Evolutionary conservation across 2,113 vertebrate genomes (phyloP), one percentile per base, ranked within the genome.

Genomic region (Callorhinus ursinus): DNA sequence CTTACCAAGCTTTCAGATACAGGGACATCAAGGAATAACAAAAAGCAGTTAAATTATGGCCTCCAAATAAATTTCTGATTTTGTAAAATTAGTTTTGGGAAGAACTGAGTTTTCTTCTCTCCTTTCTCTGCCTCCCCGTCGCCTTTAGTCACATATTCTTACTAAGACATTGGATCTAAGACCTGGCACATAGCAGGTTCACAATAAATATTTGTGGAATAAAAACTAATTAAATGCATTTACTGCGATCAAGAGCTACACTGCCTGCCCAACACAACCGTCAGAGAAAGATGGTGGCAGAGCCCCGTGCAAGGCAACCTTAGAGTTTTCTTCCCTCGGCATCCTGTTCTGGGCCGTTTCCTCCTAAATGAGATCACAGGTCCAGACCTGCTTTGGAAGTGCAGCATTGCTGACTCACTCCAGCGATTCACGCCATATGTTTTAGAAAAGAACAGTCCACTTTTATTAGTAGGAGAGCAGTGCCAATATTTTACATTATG

Each of bases 371-470:
- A 53, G 65, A 90, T 55, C 84, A 16, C 24, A 59, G 24, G 74
- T 21, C 53, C 89, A 69, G 93, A 61, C 77, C 85, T 88, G 96
- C 71, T 42, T 26, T 42, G 67, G 36, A 19, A 71, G 24, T 12
- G 36, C 31, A 42, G 51, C 19, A 4, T 5, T 13, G 21, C 31
- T 57, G 16, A 28, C 88, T 88, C 82, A 24, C 65, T 76, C 79
- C 85, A 77, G 65, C 31, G 86, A 95, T 71, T 80, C 77, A 53
- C n/a, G 79, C 67, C 77, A 13, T 51, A 33, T 74, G 69, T 39
- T 87, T 90, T 31, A 67, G 49, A 49, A 94, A 95, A 94, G 80
- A 93, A 93, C 33, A 91, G 33, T 36, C 69, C 49, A 89, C 57
- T 55, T 49, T 72, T 61, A 79, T 63, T 55, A 72, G 36, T 11